A percentile compares a stretch with the other conserved stretches of the same genome.
Evolutionary conservation across 2,888 invertebrate genomes (phyloP).

Genomic region (Cheilosia vernalis): DNA sequence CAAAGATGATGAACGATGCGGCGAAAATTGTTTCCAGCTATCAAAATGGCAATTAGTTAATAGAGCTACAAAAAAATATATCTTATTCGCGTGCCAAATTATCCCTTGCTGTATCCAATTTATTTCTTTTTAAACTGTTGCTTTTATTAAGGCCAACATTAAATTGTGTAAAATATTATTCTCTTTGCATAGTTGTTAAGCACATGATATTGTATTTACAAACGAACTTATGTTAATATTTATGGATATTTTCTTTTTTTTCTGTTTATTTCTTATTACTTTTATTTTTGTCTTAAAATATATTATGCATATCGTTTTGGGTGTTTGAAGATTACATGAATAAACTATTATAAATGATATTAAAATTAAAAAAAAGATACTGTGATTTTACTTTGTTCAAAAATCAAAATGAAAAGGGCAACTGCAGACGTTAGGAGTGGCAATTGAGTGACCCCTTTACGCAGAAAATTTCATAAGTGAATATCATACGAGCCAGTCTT

Average conservation of each 20-base stretch:
- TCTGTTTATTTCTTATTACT: slow-evolving; percentile 36
- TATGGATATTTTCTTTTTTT: slow-evolving; percentile 49
- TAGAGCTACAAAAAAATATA: background rate
- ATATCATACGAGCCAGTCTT: too few relatives aligned
- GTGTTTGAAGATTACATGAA: slow-evolving; percentile 71
- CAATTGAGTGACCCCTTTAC: too few relatives aligned
- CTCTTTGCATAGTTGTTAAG: slow-evolving; percentile 48
- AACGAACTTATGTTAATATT: slow-evolving; percentile 68
- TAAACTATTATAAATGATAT: slow-evolving; percentile 57
- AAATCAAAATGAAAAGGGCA: background rate
- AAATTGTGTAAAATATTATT: slow-evolving; percentile 52
- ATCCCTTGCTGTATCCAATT: slow-evolving; percentile 46
- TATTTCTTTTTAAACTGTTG: slow-evolving; percentile 20
- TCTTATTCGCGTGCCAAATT: slow-evolving; percentile 66
- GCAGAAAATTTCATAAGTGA: too few relatives aligned
- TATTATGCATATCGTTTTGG: slow-evolving; percentile 69
- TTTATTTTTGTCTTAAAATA: slow-evolving; percentile 65
- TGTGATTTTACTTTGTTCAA: background rate
- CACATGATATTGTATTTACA: slow-evolving; percentile 36
- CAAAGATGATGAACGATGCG: slow-evolving; percentile 92
- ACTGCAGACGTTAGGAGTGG: too few relatives aligned
- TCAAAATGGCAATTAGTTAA: slow-evolving; percentile 77
- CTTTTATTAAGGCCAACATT: slow-evolving; percentile 20
- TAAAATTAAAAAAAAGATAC: slow-evolving; percentile 1
- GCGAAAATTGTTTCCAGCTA: slow-evolving; percentile 82